Base-by-base conservation (phyloP, 2,888 invertebrate species). In the Perizoma flavofasciatum region DNA sequence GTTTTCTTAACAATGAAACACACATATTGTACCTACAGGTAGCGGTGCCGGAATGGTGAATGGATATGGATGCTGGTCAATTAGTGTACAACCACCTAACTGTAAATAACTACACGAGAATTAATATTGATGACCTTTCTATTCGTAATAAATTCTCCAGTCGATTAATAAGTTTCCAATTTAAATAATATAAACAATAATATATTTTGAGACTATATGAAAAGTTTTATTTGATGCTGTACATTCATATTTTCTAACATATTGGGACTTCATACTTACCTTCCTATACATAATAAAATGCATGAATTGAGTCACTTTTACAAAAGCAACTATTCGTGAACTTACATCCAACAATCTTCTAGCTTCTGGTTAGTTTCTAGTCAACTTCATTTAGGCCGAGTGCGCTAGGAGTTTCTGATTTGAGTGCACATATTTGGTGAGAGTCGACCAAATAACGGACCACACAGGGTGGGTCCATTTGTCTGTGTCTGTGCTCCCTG, bases 401-500 rank as follows among this genome's bases (percentile, higher is more conserved):
- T 69, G 65, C 66, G 65, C 63, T 63, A 68, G 70, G 69, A 74
- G 75, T 75, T 77, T 77, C 72, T 75, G 75, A 77, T 80, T 74
- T 66, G 70, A 83, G 78, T 77, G 76, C 78, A 82, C 79, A 85
- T 85, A 82, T 85, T 85, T 83, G 79, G 82, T 81, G 76, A 82
- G 83, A 82, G 81, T 76, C 81, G 78, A 73, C 84, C 83, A 85
- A 87, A 86, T 82, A 86, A 74, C 75, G 74, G 91, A 89, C 89
- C 91, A 89, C 91, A 91, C 90, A 89, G 86, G 89, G 86, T 85
- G 90, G 83, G 78, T 87, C 85, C 91, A 88, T 90, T 89, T 88
- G 89, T 85, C 86, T 78, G 84, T 76, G 77, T 79, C 78, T 75
- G 68, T 77, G 79, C 85, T 85, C 85, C 82, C 83, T 76, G 75